Evolutionary conservation across 2,113 vertebrate species (phyloP).

Genomic region (Bombycilla garrulus): DNA sequence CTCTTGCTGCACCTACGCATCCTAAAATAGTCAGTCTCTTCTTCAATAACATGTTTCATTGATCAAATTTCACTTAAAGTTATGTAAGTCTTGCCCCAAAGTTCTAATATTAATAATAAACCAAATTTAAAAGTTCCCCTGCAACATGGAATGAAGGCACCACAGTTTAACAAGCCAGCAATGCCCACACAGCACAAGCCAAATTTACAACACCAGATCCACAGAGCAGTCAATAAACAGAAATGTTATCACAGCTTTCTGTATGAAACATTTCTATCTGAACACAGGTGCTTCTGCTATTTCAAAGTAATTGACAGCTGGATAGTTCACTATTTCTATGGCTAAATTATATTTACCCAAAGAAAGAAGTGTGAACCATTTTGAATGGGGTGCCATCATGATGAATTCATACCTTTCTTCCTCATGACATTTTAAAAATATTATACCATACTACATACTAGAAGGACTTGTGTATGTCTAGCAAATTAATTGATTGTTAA

Average conservation of each 20-base stretch:
- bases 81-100: neutral
- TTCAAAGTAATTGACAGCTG: neutral
- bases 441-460: neutral
- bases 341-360: neutral
- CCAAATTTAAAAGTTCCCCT: conserved; percentile 21
- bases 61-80: neutral
- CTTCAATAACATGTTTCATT: neutral
- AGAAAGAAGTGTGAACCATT: neutral
- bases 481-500: neutral
- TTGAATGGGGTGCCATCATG: neutral
- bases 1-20: neutral
- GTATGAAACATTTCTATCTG: neutral
- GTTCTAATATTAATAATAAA: neutral
- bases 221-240: conserved; percentile 25
- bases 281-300: neutral
- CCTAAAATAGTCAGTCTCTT: neutral
- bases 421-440: neutral
- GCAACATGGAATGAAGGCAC: neutral
- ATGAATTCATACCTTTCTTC: neutral
- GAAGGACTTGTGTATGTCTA: neutral
- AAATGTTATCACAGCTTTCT: neutral
- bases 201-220: conserved; percentile 18
- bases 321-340: neutral
- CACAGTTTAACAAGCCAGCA: conserved; percentile 12
- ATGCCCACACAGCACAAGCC: conserved; percentile 11